These are phyloP conservation scores for Pyrrhia umbra DNA, from an alignment of 2,888 invertebrate species.

Conservation along the genomic window DNA sequence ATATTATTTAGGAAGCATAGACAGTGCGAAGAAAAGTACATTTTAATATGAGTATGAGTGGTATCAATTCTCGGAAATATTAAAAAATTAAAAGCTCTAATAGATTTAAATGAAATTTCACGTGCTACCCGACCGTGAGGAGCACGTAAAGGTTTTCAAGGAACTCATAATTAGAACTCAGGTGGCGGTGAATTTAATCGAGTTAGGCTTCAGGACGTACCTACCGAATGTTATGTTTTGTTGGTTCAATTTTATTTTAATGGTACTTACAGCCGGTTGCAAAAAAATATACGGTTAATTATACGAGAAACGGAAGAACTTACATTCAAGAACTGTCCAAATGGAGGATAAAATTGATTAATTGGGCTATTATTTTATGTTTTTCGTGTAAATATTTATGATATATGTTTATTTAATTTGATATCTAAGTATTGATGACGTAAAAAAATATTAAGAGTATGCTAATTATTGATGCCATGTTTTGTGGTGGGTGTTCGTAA, in stretches of 20 bases:
- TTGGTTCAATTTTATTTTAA: neutral
- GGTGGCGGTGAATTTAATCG: conserved; percentile 38
- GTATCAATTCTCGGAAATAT: conserved; percentile 27
- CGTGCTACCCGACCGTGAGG: conserved; percentile 4
- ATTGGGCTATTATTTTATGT: too few species aligned
- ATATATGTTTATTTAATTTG: too few species aligned
- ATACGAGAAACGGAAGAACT: too few species aligned
- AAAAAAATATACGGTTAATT: too few species aligned
- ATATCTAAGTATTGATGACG: too few species aligned
- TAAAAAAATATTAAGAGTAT: too few species aligned
- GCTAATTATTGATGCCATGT: too few species aligned
- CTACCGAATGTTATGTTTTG: neutral
- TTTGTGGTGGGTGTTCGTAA: too few species aligned
- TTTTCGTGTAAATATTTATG: too few species aligned
- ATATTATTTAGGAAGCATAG: neutral
- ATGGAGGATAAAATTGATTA: too few species aligned
- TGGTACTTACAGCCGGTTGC: too few species aligned
- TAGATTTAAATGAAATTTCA: conserved; percentile 42
- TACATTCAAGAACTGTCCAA: too few species aligned
- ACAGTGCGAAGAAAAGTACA: neutral
- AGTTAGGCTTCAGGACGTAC: neutral
- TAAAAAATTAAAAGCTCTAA: conserved; percentile 40
- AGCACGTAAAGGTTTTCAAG: conserved; percentile 60
- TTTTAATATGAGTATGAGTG: conserved; percentile 7
- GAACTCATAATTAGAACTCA: conserved; percentile 46